These are phyloP conservation scores for Prolemur simus DNA, from an alignment of 2,113 vertebrate species.

Conservation along the genomic window DNA sequence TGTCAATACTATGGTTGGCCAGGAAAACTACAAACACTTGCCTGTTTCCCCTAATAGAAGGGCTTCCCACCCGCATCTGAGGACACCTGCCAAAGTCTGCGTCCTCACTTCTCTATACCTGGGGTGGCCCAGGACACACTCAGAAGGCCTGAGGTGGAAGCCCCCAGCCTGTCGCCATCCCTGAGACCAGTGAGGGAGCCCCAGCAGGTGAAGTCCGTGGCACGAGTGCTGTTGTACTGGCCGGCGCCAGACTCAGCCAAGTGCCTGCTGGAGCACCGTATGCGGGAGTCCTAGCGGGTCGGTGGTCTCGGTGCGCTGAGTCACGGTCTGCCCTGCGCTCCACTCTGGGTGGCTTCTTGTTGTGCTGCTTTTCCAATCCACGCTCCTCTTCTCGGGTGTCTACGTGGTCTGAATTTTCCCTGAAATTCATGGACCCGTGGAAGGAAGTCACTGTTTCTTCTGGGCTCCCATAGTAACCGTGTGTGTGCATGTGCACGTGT, in stretches of 20 bases:
- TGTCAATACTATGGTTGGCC: fast-evolving
- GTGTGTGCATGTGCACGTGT: background rate
- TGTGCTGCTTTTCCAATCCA: too few species aligned
- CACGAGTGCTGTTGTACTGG: fast-evolving
- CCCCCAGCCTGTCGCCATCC: fast-evolving
- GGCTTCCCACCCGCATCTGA: fast-evolving
- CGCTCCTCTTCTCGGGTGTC: background rate
- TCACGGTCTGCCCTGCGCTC: fast-evolving
- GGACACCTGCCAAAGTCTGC: too few species aligned
- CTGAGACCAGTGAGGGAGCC: background rate
- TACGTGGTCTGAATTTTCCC: background rate
- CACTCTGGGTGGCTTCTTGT: background rate
- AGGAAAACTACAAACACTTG: fast-evolving
- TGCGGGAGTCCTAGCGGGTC: fast-evolving
- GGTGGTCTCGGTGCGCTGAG: fast-evolving
- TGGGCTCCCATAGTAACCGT: background rate
- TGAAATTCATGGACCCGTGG: too few species aligned
- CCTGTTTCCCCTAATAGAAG: background rate
- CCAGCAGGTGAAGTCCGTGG: background rate
- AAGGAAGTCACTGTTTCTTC: background rate
- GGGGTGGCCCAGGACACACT: fast-evolving
- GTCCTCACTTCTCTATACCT: too few species aligned
- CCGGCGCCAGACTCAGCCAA: fast-evolving
- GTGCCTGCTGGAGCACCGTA: too few species aligned
- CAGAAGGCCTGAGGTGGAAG: too few species aligned